phyloP scores from a whole-genome alignment of 2,797 vertebrate species.

The Alcedo atthis region DNA sequence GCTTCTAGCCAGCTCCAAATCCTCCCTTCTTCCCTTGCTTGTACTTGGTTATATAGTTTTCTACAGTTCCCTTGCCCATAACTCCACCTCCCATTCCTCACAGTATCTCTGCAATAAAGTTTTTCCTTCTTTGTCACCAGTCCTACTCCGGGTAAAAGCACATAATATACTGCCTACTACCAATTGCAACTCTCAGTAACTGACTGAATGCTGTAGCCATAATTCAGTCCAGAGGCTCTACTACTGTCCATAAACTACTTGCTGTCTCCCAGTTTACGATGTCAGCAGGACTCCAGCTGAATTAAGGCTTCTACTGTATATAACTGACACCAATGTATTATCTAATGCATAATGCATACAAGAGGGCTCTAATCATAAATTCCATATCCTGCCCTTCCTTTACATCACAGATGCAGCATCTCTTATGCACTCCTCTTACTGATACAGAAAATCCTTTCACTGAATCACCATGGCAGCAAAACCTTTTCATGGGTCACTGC shows the following conservation, averaged over 20 bases:
- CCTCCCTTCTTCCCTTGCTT: not conserved
- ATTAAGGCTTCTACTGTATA: constrained; percentile 51
- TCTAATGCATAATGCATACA: constrained; percentile 60
- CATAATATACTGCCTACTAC: constrained; percentile 33
- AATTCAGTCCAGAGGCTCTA: constrained; percentile 55
- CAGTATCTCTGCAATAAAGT: constrained; percentile 3
- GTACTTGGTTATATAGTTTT: not conserved
- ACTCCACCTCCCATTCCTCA: not conserved
- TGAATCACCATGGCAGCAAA: constrained; percentile 21
- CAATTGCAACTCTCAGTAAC: not conserved
- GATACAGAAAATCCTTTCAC: constrained; percentile 25
- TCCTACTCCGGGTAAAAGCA: constrained; percentile 15
- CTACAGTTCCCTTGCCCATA: not conserved
- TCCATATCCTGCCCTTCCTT: constrained; percentile 30
- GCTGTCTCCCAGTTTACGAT: constrained; percentile 50
- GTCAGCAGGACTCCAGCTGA: constrained; percentile 62
- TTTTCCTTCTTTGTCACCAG: constrained; percentile 19
- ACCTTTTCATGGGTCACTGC: not conserved
- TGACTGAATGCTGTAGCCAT: not conserved
- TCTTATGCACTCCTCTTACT: not conserved
- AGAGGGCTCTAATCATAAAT: constrained; percentile 39
- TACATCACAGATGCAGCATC: constrained; percentile 10
- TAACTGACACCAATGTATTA: constrained; percentile 54
- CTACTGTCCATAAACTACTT: constrained; percentile 50
- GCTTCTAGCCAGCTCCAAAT: not conserved